These are phyloP conservation scores for Barnardius zonarius DNA, from an alignment of 2,113 vertebrate species.

Conservation along the genomic window DNA sequence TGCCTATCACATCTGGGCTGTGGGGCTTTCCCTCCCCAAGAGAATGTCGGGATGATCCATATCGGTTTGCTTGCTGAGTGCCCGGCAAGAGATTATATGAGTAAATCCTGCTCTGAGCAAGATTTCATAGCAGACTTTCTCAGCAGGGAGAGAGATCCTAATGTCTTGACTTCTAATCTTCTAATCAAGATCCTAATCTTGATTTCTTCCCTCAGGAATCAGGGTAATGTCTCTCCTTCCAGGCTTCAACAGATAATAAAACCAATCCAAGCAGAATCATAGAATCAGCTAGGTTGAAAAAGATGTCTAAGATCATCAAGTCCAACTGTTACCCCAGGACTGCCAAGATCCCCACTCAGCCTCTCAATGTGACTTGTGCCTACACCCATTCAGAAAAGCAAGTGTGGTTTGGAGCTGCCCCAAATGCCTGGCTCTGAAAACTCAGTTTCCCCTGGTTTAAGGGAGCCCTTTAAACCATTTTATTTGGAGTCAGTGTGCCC, in stretches of 20 bases:
- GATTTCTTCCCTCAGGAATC: not conserved
- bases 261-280: not conserved
- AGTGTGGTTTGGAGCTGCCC: not conserved
- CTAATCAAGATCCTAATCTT: not conserved
- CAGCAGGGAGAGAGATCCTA: not conserved
- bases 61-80: not conserved
- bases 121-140: rapidly evolving
- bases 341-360: not conserved
- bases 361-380: not conserved
- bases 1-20: not conserved
- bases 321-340: not conserved
- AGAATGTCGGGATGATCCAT: rapidly evolving
- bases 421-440: not conserved
- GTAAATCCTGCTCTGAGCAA: not conserved
- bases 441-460: not conserved
- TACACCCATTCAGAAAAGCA: not conserved
- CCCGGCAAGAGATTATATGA: rapidly evolving
- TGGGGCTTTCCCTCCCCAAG: not conserved
- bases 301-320: not conserved
- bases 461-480: not conserved
- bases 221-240: not conserved
- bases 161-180: not conserved
- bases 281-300: not conserved
- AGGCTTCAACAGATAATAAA: not conserved
- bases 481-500: not conserved